Conservation (phyloP, 1,140 invertebrate species). For the Antheraea mylitta region DNA sequence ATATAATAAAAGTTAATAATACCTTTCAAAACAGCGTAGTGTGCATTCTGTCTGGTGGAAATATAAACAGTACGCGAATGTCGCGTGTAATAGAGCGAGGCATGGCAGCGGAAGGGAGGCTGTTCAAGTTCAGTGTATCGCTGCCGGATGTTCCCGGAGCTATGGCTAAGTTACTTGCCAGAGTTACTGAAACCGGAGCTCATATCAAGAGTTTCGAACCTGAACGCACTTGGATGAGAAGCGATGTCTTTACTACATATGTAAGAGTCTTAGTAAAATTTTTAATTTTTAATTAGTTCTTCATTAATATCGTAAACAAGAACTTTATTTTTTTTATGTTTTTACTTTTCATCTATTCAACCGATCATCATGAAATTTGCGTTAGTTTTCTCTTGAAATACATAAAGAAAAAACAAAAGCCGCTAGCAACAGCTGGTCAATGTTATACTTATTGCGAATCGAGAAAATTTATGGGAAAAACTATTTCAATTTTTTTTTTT, state of each 20-base stretch:
- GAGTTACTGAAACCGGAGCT: slow-evolving; percentile 86
- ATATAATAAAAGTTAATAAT: slow-evolving; percentile 78
- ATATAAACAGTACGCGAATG: slow-evolving; percentile 93
- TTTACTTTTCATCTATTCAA: no score
- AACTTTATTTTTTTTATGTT: no score
- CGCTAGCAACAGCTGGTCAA: no score
- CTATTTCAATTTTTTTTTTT: no score
- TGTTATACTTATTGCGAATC: no score
- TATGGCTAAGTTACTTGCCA: slow-evolving; percentile 88
- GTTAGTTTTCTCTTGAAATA: no score
- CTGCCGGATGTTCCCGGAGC: slow-evolving; percentile 85
- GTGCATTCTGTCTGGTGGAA: slow-evolving; percentile 90
- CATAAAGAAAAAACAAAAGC: no score
- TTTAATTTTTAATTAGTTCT: no score
- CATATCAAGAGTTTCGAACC: slow-evolving; percentile 95
- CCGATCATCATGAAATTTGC: no score
- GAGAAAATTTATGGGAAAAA: no score
- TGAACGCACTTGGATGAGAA: slow-evolving; percentile 91
- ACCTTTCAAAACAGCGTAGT: slow-evolving; percentile 63
- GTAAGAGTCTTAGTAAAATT: slow-evolving; percentile 11
- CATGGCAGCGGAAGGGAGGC: slow-evolving; percentile 90
- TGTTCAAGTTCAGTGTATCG: slow-evolving; percentile 84
- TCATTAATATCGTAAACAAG: no score
- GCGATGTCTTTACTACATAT: slow-evolving; percentile 80
- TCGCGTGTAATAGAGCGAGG: slow-evolving; percentile 92